phyloP scores from a whole-genome alignment of 2,797 vertebrate species.

The Petrocephalus sullivani region DNA sequence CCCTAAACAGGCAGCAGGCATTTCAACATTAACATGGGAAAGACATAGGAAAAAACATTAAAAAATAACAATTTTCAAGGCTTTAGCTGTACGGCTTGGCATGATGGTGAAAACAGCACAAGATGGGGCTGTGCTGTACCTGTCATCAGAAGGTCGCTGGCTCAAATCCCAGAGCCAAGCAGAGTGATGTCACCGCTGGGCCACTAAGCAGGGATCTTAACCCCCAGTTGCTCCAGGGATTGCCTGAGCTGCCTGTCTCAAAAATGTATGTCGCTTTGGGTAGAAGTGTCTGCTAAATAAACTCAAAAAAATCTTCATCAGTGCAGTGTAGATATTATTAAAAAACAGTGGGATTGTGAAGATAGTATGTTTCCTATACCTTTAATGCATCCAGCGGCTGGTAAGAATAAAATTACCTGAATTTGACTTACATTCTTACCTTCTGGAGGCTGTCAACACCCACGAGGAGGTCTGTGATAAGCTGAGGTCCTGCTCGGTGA shows the following conservation, averaged over 20 bases:
- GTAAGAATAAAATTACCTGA: not conserved
- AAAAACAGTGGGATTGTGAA: not conserved
- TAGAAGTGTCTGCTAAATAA: not conserved
- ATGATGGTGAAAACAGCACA: not conserved
- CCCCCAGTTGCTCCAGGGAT: not conserved
- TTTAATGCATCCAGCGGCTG: not conserved
- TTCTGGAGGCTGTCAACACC: not conserved
- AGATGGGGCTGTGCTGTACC: too few species aligned
- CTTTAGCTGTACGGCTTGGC: not conserved
- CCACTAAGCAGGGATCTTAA: not conserved
- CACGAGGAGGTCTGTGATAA: not conserved
- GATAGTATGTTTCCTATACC: not conserved
- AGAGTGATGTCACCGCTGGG: not conserved
- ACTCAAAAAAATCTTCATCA: not conserved
- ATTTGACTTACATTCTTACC: not conserved
- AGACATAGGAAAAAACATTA: not conserved
- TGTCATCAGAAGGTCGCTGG: not conserved
- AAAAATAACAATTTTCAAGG: not conserved
- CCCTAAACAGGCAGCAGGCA: not conserved
- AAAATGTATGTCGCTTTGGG: not conserved
- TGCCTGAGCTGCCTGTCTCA: not conserved
- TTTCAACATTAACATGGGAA: not conserved
- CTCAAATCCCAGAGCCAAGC: not conserved
- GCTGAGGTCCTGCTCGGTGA: not conserved
- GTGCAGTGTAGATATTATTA: not conserved